phyloP scores from a whole-genome alignment of 2,113 vertebrate genomes.

The Coryphaenoides rupestris region DNA sequence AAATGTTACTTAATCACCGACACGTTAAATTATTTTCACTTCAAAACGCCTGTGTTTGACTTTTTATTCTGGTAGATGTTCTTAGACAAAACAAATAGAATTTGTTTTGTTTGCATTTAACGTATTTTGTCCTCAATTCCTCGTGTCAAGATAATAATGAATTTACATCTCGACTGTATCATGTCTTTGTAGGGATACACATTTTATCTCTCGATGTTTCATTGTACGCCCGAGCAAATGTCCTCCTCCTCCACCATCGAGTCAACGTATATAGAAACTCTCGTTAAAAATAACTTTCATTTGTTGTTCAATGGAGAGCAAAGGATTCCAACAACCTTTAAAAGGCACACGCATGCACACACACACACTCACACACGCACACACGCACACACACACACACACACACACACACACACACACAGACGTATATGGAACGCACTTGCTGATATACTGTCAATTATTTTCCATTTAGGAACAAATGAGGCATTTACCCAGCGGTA shows the following conservation, averaged over 20 bases:
- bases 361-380: too few relatives aligned
- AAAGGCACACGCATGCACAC: conserved; percentile 5
- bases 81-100: too few relatives aligned
- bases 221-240: conserved; percentile 12
- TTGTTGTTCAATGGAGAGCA: conserved; percentile 65
- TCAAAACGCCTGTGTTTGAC: too few relatives aligned
- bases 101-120: too few relatives aligned
- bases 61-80: too few relatives aligned
- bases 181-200: too few relatives aligned
- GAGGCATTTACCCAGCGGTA: not conserved
- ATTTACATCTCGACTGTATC: too few relatives aligned
- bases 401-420: not conserved
- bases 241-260: not conserved
- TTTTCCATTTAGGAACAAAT: not conserved
- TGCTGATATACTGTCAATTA: not conserved
- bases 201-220: not conserved
- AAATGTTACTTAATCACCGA: too few relatives aligned
- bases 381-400: conserved; percentile 19
- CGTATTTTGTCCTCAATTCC: too few relatives aligned
- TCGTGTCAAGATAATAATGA: too few relatives aligned
- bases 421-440: not conserved
- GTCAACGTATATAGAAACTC: conserved; percentile 26
- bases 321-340: conserved; percentile 36
- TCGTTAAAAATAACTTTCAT: conserved; percentile 44
- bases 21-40: too few relatives aligned